Evolutionary conservation across 1,140 invertebrate genomes (phyloP).

Genomic region (Adelges cooleyi): DNA sequence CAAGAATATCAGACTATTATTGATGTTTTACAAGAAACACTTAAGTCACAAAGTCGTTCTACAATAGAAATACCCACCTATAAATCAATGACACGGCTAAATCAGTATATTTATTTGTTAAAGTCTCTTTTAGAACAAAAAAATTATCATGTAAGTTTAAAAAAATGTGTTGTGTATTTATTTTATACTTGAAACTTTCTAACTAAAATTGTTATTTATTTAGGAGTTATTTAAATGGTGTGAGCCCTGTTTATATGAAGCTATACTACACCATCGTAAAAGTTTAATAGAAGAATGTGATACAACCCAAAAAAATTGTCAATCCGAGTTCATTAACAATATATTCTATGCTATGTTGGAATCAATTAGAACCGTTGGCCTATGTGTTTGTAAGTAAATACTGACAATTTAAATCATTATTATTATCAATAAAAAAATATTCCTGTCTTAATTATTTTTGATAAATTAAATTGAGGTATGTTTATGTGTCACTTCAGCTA

Average conservation of each 20-base stretch:
- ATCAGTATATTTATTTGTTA: slow-evolving; percentile 52
- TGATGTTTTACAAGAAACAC: slow-evolving; percentile 51
- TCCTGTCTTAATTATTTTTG: too few species aligned
- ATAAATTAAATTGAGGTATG: too few species aligned
- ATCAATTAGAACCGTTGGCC: slow-evolving; percentile 48
- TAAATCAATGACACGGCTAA: slow-evolving; percentile 40
- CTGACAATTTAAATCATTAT: too few species aligned
- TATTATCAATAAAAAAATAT: too few species aligned
- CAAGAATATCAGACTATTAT: slow-evolving; percentile 52
- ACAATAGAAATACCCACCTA: slow-evolving; percentile 20
- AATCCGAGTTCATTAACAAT: slow-evolving; percentile 52
- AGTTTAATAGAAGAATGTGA: slow-evolving; percentile 36
- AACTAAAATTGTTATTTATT: not conserved
- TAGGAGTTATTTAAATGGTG: slow-evolving; percentile 39
- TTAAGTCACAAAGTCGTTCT: slow-evolving; percentile 39
- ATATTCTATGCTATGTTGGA: slow-evolving; percentile 54
- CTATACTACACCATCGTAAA: slow-evolving; percentile 31
- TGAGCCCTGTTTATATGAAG: slow-evolving; percentile 31
- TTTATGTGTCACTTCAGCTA: too few species aligned
- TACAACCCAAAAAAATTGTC: slow-evolving; percentile 44
- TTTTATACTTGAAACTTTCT: not conserved
- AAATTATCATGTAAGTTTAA: slow-evolving; percentile 38
- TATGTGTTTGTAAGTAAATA: slow-evolving; percentile 39
- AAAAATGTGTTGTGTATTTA: slow-evolving; percentile 27
- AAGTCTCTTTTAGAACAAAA: slow-evolving; percentile 42